Percentiles rank a stretch among this genome's conserved stretches.
These are phyloP conservation scores for Hydropotes inermis DNA, from an alignment of 2,113 vertebrate genomes.

Conservation along the genomic window DNA sequence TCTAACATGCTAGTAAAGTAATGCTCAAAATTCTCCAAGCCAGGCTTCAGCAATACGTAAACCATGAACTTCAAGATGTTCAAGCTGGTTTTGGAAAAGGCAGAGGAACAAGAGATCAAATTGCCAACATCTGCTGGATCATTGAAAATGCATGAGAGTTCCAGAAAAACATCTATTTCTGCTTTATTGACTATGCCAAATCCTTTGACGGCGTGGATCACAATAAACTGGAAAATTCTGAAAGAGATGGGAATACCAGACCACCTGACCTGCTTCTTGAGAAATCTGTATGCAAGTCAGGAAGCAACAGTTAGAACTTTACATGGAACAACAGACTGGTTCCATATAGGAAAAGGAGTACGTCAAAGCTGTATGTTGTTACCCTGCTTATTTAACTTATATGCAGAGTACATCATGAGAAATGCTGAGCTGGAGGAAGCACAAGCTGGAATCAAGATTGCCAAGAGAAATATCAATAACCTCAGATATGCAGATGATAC, in stretches of 20 bases:
- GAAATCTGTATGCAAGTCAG: fast-evolving
- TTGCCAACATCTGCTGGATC: not conserved
- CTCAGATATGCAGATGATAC: not conserved
- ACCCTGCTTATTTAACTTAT: not conserved
- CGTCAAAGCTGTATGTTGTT: not conserved
- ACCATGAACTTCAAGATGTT: fast-evolving
- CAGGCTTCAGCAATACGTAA: not conserved
- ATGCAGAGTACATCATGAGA: not conserved
- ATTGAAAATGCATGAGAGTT: not conserved
- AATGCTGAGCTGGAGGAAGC: not conserved
- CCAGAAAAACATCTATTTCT: not conserved
- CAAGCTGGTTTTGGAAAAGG: not conserved
- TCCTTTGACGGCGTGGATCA: not conserved
- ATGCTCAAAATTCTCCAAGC: not conserved
- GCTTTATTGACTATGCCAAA: not conserved
- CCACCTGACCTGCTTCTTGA: not conserved
- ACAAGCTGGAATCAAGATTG: not conserved
- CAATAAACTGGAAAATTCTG: not conserved
- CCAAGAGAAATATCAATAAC: not conserved
- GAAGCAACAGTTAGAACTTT: not conserved
- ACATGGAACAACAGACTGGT: not conserved
- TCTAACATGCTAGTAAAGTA: not conserved
- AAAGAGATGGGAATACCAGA: not conserved
- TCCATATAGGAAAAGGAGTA: not conserved
- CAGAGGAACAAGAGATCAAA: not conserved